Evolutionary conservation across 2,888 invertebrate species (phyloP), one percentile per base, ranked within the genome.

Genomic region (Halictus ligatus): DNA sequence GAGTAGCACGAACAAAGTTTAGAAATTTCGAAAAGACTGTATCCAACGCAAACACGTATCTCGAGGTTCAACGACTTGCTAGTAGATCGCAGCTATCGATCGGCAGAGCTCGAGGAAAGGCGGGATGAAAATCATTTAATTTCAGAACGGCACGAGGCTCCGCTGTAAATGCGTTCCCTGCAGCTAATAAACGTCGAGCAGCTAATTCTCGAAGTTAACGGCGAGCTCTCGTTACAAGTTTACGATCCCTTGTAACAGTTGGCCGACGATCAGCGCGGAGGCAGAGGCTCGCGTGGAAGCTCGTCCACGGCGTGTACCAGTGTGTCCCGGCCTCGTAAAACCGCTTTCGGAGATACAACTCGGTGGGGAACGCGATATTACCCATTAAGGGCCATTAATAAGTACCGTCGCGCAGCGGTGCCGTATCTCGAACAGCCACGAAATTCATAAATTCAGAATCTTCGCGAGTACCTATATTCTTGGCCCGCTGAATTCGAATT

Each of bases 121-220:
- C 8, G 35, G 60, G 78, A 60, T 54, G 78, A 77, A 75, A 71
- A 75, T 81, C 54, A 77, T 46, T 77, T 74, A 73, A 54, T 81
- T 78, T 75, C 58, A 78, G 72, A 81, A 80, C 46, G 46, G 29
- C 21, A 54, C 15, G 54, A 29, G 67, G 75, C 29, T 25, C 13
- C 54, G 75, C 13, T 75, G 60, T 48, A 60, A 78, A 81, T 50
- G 69, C 72, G 85, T 69, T 40, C 69, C 83, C 83, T 75, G 83
- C 85, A 85, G 89, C 80, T 86, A 90, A 90, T 90, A 90, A 90
- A 90, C 72, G 90, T 90, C 90, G 35, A 46, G 50, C 72, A 40
- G 89, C 78, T 89, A 90, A 90, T 90, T 90, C 79, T 78, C 60
- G 60, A 74, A 83, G 75, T 87, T 88, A 88, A 89, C 81, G 85